Percentiles rank a stretch among this genome's conserved stretches.
Conservation (phyloP, 2,888 invertebrate species). For the Cabera pusaria region DNA sequence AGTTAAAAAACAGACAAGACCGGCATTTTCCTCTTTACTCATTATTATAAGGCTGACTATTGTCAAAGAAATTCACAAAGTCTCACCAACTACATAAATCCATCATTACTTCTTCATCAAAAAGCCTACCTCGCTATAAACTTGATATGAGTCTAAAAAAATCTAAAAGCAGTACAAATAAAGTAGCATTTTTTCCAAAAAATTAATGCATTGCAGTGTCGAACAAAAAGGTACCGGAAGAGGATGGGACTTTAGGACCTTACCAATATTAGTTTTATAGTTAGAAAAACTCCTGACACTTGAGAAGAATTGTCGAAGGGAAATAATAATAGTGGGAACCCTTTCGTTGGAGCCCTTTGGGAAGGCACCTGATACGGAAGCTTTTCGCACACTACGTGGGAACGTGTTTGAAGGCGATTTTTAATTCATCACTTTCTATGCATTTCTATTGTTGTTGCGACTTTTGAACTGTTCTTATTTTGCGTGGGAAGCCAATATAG, state of each 20-base stretch:
- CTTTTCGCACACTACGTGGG: conserved; percentile 76
- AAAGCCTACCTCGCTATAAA: conserved; percentile 43
- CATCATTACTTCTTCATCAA: no score
- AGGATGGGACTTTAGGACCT: conserved; percentile 80
- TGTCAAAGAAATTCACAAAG: no score
- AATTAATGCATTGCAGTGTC: conserved; percentile 61
- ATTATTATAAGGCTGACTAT: no score
- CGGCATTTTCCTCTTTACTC: no score
- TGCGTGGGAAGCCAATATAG: not conserved
- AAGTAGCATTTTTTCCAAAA: conserved; percentile 61
- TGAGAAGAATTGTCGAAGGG: conserved; percentile 75
- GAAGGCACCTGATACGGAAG: conserved; percentile 78
- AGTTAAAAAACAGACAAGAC: no score
- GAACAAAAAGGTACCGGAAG: conserved; percentile 76
- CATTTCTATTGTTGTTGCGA: not conserved
- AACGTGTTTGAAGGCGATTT: conserved; percentile 46
- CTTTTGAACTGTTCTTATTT: not conserved
- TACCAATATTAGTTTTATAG: conserved; percentile 82
- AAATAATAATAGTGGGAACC: conserved; percentile 76
- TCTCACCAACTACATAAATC: no score
- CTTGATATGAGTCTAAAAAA: conserved; percentile 46
- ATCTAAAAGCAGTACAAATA: conserved; percentile 68
- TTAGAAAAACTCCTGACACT: conserved; percentile 73
- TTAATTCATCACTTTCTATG: conserved; percentile 9
- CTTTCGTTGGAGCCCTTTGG: conserved; percentile 59